A percentile compares a stretch with the other conserved stretches of the same genome.
phyloP scores from a whole-genome alignment of 1,140 invertebrate genomes.

The Episyrphus balteatus region DNA sequence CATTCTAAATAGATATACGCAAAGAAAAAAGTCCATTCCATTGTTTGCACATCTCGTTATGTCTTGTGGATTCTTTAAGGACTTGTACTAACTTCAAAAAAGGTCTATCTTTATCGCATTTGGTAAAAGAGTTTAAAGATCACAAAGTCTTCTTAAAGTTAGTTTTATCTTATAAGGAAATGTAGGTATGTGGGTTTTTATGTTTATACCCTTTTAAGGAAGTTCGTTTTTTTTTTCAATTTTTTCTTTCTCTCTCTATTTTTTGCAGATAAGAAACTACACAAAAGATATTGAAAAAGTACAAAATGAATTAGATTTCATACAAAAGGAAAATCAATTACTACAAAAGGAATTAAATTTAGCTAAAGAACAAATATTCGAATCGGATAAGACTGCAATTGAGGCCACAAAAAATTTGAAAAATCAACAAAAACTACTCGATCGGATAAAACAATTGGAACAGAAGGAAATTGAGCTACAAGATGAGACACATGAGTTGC shows the following conservation, averaged over 20 bases:
- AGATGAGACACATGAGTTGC: constrained; percentile 37
- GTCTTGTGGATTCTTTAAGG: too few species aligned
- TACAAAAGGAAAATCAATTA: constrained; percentile 30
- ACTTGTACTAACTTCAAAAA: too few species aligned
- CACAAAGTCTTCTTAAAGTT: too few species aligned
- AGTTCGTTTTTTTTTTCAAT: too few species aligned
- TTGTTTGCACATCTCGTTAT: too few species aligned
- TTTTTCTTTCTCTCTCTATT: not conserved
- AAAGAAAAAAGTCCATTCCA: too few species aligned
- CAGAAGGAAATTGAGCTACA: constrained; percentile 36
- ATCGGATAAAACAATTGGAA: constrained; percentile 27
- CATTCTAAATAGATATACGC: too few species aligned
- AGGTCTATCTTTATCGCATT: too few species aligned
- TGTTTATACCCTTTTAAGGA: too few species aligned
- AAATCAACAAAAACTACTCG: constrained; percentile 23
- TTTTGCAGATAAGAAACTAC: constrained; percentile 22
- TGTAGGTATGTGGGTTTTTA: too few species aligned
- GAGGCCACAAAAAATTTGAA: constrained; percentile 12
- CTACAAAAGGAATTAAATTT: constrained; percentile 25
- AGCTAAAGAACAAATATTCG: constrained; percentile 30
- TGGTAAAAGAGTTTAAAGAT: too few species aligned
- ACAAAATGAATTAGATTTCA: constrained; percentile 31
- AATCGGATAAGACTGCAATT: constrained; percentile 20
- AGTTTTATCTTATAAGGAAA: too few species aligned
- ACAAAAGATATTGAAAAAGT: constrained; percentile 29